Percentiles rank a stretch among this genome's conserved stretches.
Conservation (phyloP, 2,797 vertebrate genomes). For the Argentina silus region DNA sequence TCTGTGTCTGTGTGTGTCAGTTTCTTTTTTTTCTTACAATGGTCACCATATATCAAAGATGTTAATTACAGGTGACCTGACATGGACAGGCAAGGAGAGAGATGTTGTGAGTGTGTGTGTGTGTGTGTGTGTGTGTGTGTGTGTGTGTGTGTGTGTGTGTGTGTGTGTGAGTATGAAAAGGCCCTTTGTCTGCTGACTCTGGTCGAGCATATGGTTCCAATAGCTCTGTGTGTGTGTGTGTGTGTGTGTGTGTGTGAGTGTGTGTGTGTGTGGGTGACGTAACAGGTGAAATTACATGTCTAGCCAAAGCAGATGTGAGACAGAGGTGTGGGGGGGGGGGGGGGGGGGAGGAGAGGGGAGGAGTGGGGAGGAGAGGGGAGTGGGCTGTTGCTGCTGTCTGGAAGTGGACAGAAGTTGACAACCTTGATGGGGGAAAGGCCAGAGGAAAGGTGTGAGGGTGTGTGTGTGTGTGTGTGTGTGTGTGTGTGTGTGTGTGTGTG, state of each 20-base stretch:
- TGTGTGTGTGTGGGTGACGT: slow-evolving; percentile 37
- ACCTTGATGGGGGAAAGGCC: slow-evolving; percentile 17
- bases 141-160: background rate
- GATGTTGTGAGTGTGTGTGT: background rate
- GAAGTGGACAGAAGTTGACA: slow-evolving; percentile 22
- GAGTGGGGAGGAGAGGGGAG: background rate
- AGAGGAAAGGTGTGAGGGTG: slow-evolving; percentile 11
- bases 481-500: slow-evolving; percentile 5
- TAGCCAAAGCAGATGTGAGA: slow-evolving; percentile 59
- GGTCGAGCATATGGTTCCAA: slow-evolving; percentile 52
- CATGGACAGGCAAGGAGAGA: background rate
- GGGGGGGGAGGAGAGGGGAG: background rate
- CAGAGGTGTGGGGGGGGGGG: slow-evolving; percentile 3
- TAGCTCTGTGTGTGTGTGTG: slow-evolving; percentile 36
- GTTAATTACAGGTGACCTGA: slow-evolving; percentile 7
- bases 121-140: slow-evolving; percentile 2
- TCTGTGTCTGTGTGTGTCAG: background rate
- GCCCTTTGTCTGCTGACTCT: slow-evolving; percentile 58
- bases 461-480: background rate
- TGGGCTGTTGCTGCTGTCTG: slow-evolving; percentile 14
- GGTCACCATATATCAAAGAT: slow-evolving; percentile 12
- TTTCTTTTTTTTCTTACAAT: no score
- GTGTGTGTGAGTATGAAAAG: slow-evolving; percentile 40
- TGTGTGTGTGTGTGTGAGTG: slow-evolving; percentile 5
- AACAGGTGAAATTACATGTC: slow-evolving; percentile 58